Evolutionary conservation across 2,113 vertebrate species (phyloP), one percentile per base, ranked within the genome.

Genomic region (Varanus salvator): DNA sequence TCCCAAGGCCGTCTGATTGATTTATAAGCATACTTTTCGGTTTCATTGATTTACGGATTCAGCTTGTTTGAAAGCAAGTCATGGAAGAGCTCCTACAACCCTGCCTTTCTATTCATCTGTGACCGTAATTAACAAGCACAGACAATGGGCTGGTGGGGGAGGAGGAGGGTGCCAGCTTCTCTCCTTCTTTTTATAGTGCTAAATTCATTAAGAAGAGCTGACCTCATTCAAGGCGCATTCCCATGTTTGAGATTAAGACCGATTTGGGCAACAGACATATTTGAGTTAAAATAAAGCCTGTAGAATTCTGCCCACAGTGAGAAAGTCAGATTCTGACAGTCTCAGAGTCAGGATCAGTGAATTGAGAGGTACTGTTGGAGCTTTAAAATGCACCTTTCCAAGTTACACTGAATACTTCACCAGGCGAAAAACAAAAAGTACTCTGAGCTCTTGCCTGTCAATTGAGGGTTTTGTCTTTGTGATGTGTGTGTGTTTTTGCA

Each of bases 31-130:
- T 78, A 77, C 80, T 90, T 91, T 87, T 84, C 66, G 75, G 90
- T 91, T 87, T 84, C 90, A 91, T 91, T 91, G 90, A 91, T 91
- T 89, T 91, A 91, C 84, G 85, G 80, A 84, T 78, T 84, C 85
- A 84, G 85, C 29, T 76, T 87, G 90, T 78, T 91, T 82, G 90
- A 91, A 87, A 84, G 72, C 85, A 44, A 71, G 57, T 76, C 71
- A 76, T 77, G 72, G 86, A 69, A 78, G n/a, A 34, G 17, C 80
- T 90, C 64, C 50, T 78, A 44, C 50, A 84, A 76, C 44, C n/a
- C 52, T 48, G 50, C 11, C 72, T 71, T 91, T 91, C 86, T 84
- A 91, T 87, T 87, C 85, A 87, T 90, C 57, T 29, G 86, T 78
- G 86, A 72, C 86, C 86, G 71, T 87, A 91, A 87, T 91, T 91